Evolutionary conservation across 2,113 vertebrate species (phyloP), one percentile per base, ranked within the genome.

Genomic region (Pluvianellus socialis): DNA sequence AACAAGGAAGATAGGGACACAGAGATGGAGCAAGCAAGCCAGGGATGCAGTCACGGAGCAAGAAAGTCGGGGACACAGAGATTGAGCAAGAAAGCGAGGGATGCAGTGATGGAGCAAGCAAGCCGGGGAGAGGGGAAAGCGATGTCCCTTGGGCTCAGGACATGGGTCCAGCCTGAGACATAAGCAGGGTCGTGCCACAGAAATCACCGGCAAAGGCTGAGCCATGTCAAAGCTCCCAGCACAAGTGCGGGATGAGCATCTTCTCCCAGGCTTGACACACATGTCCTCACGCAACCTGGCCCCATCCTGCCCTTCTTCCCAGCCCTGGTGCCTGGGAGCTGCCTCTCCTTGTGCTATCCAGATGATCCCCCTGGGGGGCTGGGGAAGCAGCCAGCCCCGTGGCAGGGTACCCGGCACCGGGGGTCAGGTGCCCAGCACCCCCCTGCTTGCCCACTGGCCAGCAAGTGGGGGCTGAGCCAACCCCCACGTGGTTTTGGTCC

Each of bases 381-480:
- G 2, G 27, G 68, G 38, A 77, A n/a, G 73, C 50, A 61, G 44
- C 38, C 22, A 2, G 45, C 1, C 17, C 61, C 2, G 0, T 1
- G 3, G 35, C 58, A 68, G 32, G 15, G 71, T 40, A 30, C 12
- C 5, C 62, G 49, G 32, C 71, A 22, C 15, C 10, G 11, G 12
- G 40, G 52, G 23, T 14, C 53, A 80, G 4, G 30, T 13, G 5
- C 16, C 59, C 59, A 76, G 67, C 40, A 13, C 27, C 55, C 62
- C 12, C n/a, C 72, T 33, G 10, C 17, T 70, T 1, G 0, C 44
- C 49, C 67, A 10, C 16, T 1, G 0, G 38, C 2, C 10, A 1
- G 22, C 0, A 0, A 22, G 18, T 22, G 74, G 52, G 32, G 40
- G 47, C 65, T 73, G 26, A 68, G 66, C n/a, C 5, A 4, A 65